Conservation (phyloP, 1,140 invertebrate species). For the Agrypnia vestita region DNA sequence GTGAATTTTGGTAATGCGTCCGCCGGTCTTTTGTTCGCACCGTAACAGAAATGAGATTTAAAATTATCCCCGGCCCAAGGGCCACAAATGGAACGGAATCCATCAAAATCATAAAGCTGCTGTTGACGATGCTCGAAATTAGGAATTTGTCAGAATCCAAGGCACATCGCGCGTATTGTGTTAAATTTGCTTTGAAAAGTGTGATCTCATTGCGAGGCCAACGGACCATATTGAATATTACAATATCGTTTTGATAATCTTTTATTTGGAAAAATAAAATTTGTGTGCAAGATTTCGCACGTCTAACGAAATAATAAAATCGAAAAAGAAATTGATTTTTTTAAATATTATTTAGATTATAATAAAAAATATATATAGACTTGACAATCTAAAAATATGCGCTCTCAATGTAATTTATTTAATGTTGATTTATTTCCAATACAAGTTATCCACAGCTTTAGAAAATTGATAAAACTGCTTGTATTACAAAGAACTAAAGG, state of each 20-base stretch:
- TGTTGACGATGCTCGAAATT: constrained; percentile 34
- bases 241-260: background rate
- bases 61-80: constrained; percentile 2
- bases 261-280: no score
- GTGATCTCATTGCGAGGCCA: background rate
- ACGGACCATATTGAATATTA: background rate
- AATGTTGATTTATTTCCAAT: no score
- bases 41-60: constrained; percentile 1
- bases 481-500: no score
- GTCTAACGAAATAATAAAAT: background rate
- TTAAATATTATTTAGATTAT: no score
- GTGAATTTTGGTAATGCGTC: constrained; percentile 25
- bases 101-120: constrained; percentile 7
- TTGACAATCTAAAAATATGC: no score
- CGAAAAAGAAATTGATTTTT: background rate
- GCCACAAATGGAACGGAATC: constrained; percentile 25
- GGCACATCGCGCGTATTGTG: background rate
- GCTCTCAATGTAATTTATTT: no score
- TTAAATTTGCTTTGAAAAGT: constrained; percentile 3
- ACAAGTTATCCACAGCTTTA: no score
- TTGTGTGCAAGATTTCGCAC: no score
- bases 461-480: no score
- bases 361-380: no score
- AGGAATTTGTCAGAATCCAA: constrained; percentile 5
- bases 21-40: constrained; percentile 5